Percentiles rank a stretch among this genome's conserved stretches.
These are phyloP conservation scores for Dascillus cervinus DNA, from an alignment of 2,888 invertebrate species.

Conservation along the genomic window DNA sequence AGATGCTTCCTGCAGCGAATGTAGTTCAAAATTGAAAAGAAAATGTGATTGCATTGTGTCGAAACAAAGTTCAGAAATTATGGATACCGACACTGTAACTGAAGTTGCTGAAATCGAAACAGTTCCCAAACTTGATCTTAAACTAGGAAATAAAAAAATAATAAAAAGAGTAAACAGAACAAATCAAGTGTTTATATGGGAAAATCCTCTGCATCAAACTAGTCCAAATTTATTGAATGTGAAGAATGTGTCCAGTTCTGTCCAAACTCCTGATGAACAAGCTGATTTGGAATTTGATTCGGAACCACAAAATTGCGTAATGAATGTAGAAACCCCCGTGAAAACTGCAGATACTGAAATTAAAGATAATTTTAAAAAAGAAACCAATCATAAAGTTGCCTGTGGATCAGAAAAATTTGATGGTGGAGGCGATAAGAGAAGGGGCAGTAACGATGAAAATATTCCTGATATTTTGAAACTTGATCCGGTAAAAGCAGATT, in stretches of 20 bases:
- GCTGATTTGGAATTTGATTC: constrained; percentile 61
- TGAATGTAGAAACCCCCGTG: background rate
- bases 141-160: constrained; percentile 7
- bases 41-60: constrained; percentile 11
- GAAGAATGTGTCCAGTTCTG: constrained; percentile 37
- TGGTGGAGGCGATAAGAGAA: background rate
- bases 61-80: constrained; percentile 10
- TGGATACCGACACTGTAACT: constrained; percentile 10
- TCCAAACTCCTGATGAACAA: constrained; percentile 67
- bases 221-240: constrained; percentile 36
- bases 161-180: constrained; percentile 9
- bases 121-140: constrained; percentile 12
- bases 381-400: background rate
- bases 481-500: background rate
- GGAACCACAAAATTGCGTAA: constrained; percentile 26
- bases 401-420: background rate
- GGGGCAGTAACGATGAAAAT: background rate
- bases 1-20: constrained; percentile 20
- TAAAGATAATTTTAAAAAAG: background rate
- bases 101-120: constrained; percentile 10
- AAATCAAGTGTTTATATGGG: constrained; percentile 63
- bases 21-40: constrained; percentile 13
- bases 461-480: background rate
- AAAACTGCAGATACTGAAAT: background rate
- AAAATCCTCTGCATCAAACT: constrained; percentile 63